These are phyloP conservation scores for Hippocampus barbouri DNA, from an alignment of 2,113 vertebrate species.

Conservation along the genomic window DNA sequence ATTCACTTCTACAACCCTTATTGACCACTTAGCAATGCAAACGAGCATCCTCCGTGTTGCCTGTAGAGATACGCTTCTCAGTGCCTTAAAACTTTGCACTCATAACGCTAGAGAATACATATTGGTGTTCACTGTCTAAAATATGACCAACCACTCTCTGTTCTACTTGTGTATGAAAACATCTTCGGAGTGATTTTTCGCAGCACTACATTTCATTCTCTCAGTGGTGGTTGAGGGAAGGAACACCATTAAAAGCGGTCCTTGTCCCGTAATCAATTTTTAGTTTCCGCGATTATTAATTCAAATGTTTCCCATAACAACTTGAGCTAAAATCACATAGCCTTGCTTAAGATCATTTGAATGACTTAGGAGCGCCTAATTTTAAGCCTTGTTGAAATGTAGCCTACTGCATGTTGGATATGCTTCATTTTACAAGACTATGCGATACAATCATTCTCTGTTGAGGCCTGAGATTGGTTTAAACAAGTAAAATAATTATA, in stretches of 20 bases:
- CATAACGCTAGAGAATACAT: conserved; percentile 1
- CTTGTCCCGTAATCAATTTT: conserved; percentile 34
- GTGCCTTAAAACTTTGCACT: conserved; percentile 24
- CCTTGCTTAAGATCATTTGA: neutral
- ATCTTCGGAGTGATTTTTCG: conserved; percentile 39
- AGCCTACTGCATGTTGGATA: neutral
- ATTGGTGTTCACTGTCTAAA: neutral
- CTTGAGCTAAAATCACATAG: neutral
- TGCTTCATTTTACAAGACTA: neutral
- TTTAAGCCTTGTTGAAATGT: conserved; percentile 1
- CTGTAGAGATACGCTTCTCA: neutral
- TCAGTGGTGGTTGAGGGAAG: conserved; percentile 41
- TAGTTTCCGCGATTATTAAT: conserved; percentile 25
- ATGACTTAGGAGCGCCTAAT: neutral
- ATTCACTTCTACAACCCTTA: neutral
- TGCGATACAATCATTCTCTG: neutral
- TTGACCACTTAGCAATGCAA: neutral
- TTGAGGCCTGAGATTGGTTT: conserved; percentile 12
- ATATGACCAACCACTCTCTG: neutral
- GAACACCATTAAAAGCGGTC: conserved; percentile 30
- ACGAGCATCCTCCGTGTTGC: neutral
- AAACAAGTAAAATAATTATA: conserved; percentile 35
- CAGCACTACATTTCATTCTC: conserved; percentile 38
- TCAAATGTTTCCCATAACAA: neutral
- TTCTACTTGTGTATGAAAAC: conserved; percentile 1